Conservation (phyloP, 2,113 vertebrate species). For the Centropus unirufus region DNA sequence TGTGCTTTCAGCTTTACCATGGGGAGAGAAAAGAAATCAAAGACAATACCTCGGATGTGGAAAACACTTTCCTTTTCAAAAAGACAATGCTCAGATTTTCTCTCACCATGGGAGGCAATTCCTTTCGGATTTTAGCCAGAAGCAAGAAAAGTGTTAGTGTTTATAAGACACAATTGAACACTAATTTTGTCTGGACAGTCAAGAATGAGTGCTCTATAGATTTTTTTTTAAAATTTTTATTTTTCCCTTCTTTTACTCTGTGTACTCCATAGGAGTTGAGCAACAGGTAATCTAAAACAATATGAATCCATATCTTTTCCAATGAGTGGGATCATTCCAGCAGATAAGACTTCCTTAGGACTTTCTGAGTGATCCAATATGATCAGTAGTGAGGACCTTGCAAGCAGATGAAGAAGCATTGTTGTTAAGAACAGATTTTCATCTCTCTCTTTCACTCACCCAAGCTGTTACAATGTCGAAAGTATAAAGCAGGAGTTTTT, state of each 20-base stretch:
- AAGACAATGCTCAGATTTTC: neutral
- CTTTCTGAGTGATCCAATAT: neutral
- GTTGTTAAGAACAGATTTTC: neutral
- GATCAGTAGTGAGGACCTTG: neutral
- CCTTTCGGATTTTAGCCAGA: neutral
- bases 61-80: neutral
- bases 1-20: neutral
- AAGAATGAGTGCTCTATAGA: neutral
- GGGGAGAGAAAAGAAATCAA: neutral
- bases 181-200: neutral
- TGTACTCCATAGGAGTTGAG: neutral
- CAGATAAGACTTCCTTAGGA: neutral
- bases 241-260: neutral
- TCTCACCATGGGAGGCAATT: fast-evolving
- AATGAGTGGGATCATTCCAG: neutral
- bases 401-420: neutral
- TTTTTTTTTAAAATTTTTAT: neutral
- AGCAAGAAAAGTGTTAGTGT: neutral
- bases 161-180: neutral
- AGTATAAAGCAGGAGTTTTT: neutral
- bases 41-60: neutral
- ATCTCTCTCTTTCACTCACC: neutral
- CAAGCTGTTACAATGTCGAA: neutral
- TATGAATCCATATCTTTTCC: neutral
- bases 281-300: neutral